These are phyloP conservation scores for Lateolabrax maculatus DNA, from an alignment of 2,797 vertebrate genomes.

Conservation along the genomic window DNA sequence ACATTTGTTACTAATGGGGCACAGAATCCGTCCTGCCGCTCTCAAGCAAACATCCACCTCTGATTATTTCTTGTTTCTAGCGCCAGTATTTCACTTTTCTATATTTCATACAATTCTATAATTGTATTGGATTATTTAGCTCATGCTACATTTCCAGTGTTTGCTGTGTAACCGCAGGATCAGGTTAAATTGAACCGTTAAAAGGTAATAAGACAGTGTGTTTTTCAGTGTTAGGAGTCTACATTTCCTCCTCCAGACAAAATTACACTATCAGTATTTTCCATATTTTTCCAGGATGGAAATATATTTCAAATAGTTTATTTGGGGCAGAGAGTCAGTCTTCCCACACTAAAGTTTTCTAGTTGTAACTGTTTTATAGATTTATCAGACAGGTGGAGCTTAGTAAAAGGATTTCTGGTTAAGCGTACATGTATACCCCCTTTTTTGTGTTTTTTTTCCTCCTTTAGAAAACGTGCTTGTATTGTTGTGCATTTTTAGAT, in stretches of 20 bases:
- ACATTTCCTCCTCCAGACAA: slow-evolving; percentile 3
- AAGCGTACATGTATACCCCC: not conserved
- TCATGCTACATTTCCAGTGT: not conserved
- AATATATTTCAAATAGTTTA: not conserved
- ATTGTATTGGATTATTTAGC: not conserved
- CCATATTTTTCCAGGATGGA: slow-evolving; percentile 1
- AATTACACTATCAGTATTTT: slow-evolving; percentile 30
- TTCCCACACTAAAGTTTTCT: not conserved
- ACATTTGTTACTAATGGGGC: slow-evolving; percentile 6
- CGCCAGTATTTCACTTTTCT: not conserved
- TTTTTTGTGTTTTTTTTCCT: not conserved
- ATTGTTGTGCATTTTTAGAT: slow-evolving; percentile 22
- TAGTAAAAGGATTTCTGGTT: not conserved
- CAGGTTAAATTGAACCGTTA: not conserved
- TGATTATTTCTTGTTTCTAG: not conserved
- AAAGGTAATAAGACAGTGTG: not conserved
- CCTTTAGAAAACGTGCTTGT: not conserved
- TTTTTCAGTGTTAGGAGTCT: not conserved
- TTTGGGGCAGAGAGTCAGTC: not conserved
- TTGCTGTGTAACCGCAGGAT: not conserved
- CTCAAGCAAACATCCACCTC: not conserved
- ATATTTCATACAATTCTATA: slow-evolving; percentile 1
- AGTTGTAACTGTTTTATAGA: not conserved
- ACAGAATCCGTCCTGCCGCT: slow-evolving; percentile 8
- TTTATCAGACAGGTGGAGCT: slow-evolving; percentile 8